A percentile compares a stretch with the other conserved stretches of the same genome.
phyloP scores from a whole-genome alignment of 2,797 vertebrate species.

The Heteromormyrus szaboi region DNA sequence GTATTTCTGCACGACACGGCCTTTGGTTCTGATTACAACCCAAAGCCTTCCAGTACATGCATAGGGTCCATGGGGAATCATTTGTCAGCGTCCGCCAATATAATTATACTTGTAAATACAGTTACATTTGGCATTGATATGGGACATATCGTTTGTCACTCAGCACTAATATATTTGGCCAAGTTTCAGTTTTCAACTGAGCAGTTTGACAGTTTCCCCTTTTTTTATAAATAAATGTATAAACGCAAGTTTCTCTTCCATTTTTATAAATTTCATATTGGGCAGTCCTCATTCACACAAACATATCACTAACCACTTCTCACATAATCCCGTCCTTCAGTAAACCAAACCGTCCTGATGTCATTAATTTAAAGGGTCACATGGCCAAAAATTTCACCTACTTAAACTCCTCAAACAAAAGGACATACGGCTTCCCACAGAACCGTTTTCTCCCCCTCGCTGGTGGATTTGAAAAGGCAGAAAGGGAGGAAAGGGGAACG shows the following conservation, averaged over 20 bases:
- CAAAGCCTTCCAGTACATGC: background rate
- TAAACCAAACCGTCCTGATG: background rate
- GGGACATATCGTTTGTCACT: background rate
- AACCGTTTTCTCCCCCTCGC: background rate
- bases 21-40: background rate
- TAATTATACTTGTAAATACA: background rate
- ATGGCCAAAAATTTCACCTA: background rate
- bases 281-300: background rate
- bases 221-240: background rate
- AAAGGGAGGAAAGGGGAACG: slow-evolving; percentile 29
- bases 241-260: background rate
- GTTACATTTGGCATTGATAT: background rate
- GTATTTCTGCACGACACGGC: background rate
- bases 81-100: background rate
- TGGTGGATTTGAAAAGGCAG: slow-evolving; percentile 3
- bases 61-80: background rate
- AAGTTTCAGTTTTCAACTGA: background rate
- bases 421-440: background rate
- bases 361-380: background rate
- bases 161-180: background rate
- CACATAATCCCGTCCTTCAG: background rate
- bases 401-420: background rate
- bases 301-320: background rate
- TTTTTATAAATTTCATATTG: background rate
- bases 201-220: background rate